Conservation (phyloP, 2,113 vertebrate genomes). For the Emydura subglobosa region DNA sequence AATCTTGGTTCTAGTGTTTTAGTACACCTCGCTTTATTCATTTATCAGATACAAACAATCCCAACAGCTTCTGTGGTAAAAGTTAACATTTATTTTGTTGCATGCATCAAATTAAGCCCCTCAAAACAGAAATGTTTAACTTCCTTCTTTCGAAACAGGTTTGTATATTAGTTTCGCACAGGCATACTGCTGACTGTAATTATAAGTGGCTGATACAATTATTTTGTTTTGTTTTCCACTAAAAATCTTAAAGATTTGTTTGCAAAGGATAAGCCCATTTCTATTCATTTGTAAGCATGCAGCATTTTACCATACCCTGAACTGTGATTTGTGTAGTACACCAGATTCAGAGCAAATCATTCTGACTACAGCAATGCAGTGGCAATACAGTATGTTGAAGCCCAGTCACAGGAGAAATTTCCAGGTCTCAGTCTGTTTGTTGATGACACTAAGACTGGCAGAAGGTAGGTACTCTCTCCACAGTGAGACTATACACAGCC, state of each 20-base stretch:
- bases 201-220: not conserved
- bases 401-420: not conserved
- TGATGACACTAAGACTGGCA: no score
- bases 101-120: not conserved
- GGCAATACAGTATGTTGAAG: not conserved
- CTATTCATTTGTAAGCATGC: not conserved
- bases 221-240: not conserved
- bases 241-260: not conserved
- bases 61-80: not conserved
- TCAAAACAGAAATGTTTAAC: not conserved
- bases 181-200: not conserved
- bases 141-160: not conserved
- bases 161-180: not conserved
- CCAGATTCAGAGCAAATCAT: not conserved
- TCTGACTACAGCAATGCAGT: not conserved
- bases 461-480: not conserved
- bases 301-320: not conserved
- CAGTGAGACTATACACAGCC: not conserved
- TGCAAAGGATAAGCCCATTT: not conserved
- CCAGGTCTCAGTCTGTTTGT: not conserved
- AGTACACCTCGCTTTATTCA: not conserved
- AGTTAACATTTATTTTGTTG: not conserved
- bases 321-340: not conserved
- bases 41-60: not conserved
- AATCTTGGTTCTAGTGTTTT: not conserved